Conservation (phyloP, 2,797 vertebrate genomes). For the Pangasius macronema region DNA sequence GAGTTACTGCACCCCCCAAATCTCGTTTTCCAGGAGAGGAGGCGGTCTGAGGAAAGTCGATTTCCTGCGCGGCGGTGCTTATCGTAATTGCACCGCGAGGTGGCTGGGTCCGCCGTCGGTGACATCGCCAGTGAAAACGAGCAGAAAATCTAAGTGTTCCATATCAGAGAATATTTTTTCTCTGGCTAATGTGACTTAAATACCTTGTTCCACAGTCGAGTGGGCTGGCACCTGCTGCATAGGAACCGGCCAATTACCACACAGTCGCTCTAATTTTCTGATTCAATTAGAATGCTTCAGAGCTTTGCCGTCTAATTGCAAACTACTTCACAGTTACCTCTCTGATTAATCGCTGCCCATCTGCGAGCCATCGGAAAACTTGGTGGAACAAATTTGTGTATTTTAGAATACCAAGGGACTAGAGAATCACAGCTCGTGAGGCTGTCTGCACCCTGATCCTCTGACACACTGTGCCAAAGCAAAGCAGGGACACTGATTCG, state of each 20-base stretch:
- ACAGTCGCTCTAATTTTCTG: slow-evolving; percentile 99
- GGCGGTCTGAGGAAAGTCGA: slow-evolving; percentile 54
- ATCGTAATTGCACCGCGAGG: slow-evolving; percentile 54
- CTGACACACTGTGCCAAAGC: slow-evolving; percentile 64
- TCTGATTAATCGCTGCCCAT: slow-evolving; percentile 99
- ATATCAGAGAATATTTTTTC: slow-evolving; percentile 98
- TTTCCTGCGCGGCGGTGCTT: slow-evolving; percentile 56
- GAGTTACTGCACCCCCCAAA: slow-evolving; percentile 54
- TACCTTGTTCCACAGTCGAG: slow-evolving; percentile 99
- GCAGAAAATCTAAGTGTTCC: slow-evolving; percentile 98
- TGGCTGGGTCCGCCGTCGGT: slow-evolving; percentile 69
- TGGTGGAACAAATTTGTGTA: slow-evolving; percentile 96
- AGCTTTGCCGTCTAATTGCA: slow-evolving; percentile 99
- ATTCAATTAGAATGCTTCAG: slow-evolving; percentile 99
- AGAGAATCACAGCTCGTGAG: slow-evolving; percentile 82
- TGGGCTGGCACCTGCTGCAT: slow-evolving; percentile 99
- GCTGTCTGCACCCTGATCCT: slow-evolving; percentile 83
- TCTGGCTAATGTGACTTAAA: slow-evolving; percentile 98
- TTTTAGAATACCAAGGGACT: slow-evolving; percentile 83
- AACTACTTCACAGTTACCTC: slow-evolving; percentile 99
- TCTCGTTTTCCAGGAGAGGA: slow-evolving; percentile 48
- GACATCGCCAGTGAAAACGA: slow-evolving; percentile 88
- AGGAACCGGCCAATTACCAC: slow-evolving; percentile 97
- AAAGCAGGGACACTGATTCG: slow-evolving; percentile 23
- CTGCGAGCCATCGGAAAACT: slow-evolving; percentile 93